These are phyloP conservation scores for Meandrina meandrites DNA, from an alignment of 92 coral and sea anemone genomes.

Conservation along the genomic window DNA sequence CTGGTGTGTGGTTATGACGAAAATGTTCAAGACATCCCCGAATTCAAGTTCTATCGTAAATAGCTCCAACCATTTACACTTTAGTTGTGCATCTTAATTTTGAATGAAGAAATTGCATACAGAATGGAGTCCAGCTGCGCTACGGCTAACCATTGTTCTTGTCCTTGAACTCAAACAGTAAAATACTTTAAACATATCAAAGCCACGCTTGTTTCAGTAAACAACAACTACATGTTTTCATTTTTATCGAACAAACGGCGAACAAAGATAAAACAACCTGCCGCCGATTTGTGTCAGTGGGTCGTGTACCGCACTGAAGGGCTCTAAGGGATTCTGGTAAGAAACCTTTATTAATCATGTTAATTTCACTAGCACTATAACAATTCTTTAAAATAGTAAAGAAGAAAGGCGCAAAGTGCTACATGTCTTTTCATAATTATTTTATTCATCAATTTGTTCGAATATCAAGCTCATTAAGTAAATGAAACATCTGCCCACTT, in stretches of 20 bases:
- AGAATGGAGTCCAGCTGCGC: background rate
- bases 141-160: slow-evolving; percentile 23
- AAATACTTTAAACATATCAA: background rate
- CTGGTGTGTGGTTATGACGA: too few relatives aligned
- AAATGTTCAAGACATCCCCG: too few relatives aligned
- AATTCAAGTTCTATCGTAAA: background rate
- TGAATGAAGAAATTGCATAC: slow-evolving; percentile 1
- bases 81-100: background rate
- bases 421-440: slow-evolving; percentile 6
- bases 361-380: background rate
- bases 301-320: background rate
- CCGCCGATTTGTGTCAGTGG: too few relatives aligned
- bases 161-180: slow-evolving; percentile 21
- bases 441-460: slow-evolving; percentile 11
- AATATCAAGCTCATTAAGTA: background rate
- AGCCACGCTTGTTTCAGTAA: slow-evolving; percentile 26
- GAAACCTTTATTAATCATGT: background rate
- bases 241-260: background rate
- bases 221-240: slow-evolving; percentile 11
- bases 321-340: background rate
- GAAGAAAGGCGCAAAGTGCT: background rate
- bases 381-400: background rate
- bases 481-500: slow-evolving; percentile 1
- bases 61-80: background rate
- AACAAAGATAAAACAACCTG: background rate